Conservation (phyloP, 2,113 vertebrate genomes). For the Lycocorax pyrrhopterus region DNA sequence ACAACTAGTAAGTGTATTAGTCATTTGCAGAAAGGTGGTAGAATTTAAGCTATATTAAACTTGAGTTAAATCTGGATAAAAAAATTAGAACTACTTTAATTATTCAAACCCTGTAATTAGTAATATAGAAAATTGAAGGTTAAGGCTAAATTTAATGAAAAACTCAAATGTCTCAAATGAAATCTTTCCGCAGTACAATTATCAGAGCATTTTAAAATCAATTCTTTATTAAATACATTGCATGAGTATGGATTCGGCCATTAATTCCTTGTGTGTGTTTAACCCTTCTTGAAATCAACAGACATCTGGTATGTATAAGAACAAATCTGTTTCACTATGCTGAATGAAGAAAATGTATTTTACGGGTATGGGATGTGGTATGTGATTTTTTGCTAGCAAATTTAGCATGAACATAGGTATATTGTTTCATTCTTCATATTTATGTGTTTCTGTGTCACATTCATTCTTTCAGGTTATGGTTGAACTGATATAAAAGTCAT, state of each 20-base stretch:
- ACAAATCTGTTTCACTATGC: background rate
- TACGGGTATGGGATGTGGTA: background rate
- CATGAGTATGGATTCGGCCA: background rate
- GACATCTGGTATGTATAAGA: background rate
- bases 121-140: background rate
- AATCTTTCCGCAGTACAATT: background rate
- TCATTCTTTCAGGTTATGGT: background rate
- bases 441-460: background rate
- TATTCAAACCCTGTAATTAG: background rate
- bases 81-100: background rate
- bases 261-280: background rate
- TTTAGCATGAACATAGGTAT: background rate
- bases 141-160: background rate
- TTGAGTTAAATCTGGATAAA: background rate
- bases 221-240: background rate
- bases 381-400: background rate
- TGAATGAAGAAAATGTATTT: background rate
- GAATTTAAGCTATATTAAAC: background rate
- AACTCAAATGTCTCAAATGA: background rate
- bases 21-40: background rate
- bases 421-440: background rate
- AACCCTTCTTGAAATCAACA: background rate
- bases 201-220: background rate
- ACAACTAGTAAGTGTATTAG: background rate
- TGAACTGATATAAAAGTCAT: background rate